These are phyloP conservation scores for Protosalanx chinensis DNA, from an alignment of 2,797 vertebrate genomes.

Conservation along the genomic window DNA sequence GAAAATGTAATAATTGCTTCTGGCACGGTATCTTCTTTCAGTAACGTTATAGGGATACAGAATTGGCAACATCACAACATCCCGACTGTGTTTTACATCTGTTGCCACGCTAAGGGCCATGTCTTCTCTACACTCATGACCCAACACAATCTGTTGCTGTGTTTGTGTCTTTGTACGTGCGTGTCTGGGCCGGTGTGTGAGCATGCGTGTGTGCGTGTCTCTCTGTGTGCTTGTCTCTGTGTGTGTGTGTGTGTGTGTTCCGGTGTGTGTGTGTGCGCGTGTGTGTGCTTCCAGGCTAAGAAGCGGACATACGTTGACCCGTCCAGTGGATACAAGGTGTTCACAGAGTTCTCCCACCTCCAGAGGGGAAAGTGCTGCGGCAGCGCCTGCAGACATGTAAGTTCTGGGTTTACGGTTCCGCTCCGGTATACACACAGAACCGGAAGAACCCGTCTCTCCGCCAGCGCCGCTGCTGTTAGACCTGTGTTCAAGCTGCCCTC, in stretches of 20 bases:
- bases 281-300: slow-evolving; percentile 68
- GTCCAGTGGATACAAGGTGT: slow-evolving; percentile 71
- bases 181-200: slow-evolving; percentile 32
- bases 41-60: slow-evolving; percentile 10
- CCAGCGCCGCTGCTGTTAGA: background rate
- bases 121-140: slow-evolving; percentile 36
- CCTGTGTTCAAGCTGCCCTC: background rate
- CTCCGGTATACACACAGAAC: slow-evolving; percentile 1
- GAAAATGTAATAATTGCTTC: background rate
- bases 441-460: background rate
- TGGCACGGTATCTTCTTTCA: slow-evolving; percentile 7
- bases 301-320: slow-evolving; percentile 78
- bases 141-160: slow-evolving; percentile 59
- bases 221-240: slow-evolving; percentile 34
- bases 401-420: slow-evolving; percentile 51
- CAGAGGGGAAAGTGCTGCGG: slow-evolving; percentile 78
- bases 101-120: slow-evolving; percentile 51
- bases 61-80: slow-evolving; percentile 55
- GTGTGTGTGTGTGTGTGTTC: slow-evolving; percentile 34
- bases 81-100: slow-evolving; percentile 51
- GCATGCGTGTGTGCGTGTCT: slow-evolving; percentile 32
- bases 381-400: slow-evolving; percentile 81
- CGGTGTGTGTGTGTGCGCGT: slow-evolving; percentile 22
- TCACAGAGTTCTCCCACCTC: slow-evolving; percentile 77
- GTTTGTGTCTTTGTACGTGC: slow-evolving; percentile 12